These are phyloP conservation scores for Pseudopleuronectes americanus DNA, from an alignment of 2,797 vertebrate genomes.

Conservation along the genomic window DNA sequence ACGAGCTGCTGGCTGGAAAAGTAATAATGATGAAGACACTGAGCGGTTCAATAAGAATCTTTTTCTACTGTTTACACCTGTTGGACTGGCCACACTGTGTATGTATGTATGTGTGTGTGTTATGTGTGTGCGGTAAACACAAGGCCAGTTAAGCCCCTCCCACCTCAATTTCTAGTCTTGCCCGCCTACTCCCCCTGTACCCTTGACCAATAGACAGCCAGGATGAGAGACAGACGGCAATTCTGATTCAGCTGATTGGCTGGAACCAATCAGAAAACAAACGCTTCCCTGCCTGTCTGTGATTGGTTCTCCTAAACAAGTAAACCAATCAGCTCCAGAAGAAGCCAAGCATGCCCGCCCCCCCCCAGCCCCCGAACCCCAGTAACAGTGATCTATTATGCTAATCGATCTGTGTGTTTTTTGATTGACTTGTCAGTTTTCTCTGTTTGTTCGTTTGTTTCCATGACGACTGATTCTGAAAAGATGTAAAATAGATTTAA, in stretches of 20 bases:
- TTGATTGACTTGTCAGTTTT: constrained; percentile 81
- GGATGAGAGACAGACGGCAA: constrained; percentile 22
- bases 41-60: constrained; percentile 74
- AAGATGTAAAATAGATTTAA: constrained; percentile 69
- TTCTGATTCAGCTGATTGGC: constrained; percentile 76
- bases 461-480: constrained; percentile 65
- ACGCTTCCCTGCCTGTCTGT: constrained; percentile 51
- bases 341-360: constrained; percentile 77
- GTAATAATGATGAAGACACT: constrained; percentile 61
- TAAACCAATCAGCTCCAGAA: constrained; percentile 68
- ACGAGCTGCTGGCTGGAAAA: constrained; percentile 48
- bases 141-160: constrained; percentile 73
- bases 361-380: constrained; percentile 25
- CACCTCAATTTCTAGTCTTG: constrained; percentile 54
- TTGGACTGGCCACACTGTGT: constrained; percentile 81
- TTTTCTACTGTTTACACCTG: constrained; percentile 82
- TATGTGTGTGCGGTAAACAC: constrained; percentile 59
- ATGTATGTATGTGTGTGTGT: constrained; percentile 46
- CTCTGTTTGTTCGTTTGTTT: constrained; percentile 67
- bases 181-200: constrained; percentile 15
- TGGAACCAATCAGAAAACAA: constrained; percentile 78
- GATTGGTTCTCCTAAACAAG: constrained; percentile 62
- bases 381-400: constrained; percentile 84
- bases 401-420: constrained; percentile 84
- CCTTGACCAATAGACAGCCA: constrained; percentile 59